phyloP scores from a whole-genome alignment of 2,797 vertebrate species.

The Clarias platycephalus region DNA sequence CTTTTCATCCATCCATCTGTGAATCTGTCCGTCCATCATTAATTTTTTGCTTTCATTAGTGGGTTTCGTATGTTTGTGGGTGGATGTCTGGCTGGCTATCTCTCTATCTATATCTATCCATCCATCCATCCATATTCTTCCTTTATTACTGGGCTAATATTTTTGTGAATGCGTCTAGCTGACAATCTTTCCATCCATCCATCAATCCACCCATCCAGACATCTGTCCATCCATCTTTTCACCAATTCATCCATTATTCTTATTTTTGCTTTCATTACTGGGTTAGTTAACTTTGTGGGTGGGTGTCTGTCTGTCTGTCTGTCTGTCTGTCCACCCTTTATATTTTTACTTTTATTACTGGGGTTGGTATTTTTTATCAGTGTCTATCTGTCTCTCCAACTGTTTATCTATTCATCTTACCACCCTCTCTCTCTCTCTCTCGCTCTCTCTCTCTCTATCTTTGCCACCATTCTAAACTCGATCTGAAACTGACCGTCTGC shows the following conservation, averaged over 20 bases:
- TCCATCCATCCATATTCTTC: neutral
- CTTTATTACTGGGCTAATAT: too few relatives aligned
- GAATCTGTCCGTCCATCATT: neutral
- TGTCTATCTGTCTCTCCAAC: neutral
- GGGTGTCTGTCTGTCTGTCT: too few relatives aligned
- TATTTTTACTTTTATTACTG: too few relatives aligned
- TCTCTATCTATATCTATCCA: neutral
- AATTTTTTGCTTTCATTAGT: neutral
- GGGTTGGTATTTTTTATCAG: too few relatives aligned
- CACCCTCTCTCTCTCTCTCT: too few relatives aligned
- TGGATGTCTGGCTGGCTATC: neutral
- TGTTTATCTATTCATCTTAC: too few relatives aligned
- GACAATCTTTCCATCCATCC: too few relatives aligned
- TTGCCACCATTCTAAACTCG: neutral
- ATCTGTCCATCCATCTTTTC: neutral
- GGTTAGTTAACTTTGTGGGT: neutral
- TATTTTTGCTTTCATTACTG: neutral
- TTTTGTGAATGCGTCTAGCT: too few relatives aligned
- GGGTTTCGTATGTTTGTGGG: neutral
- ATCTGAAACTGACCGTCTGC: slow-evolving; percentile 75
- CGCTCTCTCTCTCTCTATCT: neutral
- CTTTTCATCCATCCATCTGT: neutral
- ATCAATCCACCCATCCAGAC: neutral
- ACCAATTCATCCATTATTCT: neutral
- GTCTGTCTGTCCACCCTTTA: too few relatives aligned